Percentiles rank a stretch among this genome's conserved stretches.
phyloP scores from a whole-genome alignment of 1,140 invertebrate species.

The Macrosteles quadrilineatus region DNA sequence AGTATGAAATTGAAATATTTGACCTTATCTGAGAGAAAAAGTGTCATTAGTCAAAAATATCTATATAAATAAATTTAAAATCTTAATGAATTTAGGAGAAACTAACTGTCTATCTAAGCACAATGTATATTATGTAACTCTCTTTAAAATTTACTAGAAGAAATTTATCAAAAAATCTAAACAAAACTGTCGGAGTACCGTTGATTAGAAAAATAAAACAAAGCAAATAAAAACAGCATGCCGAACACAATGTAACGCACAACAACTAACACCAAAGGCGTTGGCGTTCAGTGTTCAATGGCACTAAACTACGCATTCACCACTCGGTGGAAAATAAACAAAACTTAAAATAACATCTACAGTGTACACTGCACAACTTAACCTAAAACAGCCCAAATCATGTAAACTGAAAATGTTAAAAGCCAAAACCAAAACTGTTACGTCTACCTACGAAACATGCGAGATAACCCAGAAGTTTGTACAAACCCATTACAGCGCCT shows the following conservation, averaged over 20 bases:
- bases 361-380: neutral
- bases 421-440: slow-evolving; percentile 22
- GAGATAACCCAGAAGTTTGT: neutral
- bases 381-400: slow-evolving; percentile 4
- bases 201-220: slow-evolving; percentile 2
- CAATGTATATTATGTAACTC: too few relatives aligned
- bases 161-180: too few relatives aligned
- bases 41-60: too few relatives aligned
- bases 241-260: slow-evolving; percentile 11
- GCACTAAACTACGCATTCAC: neutral
- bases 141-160: too few relatives aligned
- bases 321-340: too few relatives aligned
- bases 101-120: too few relatives aligned
- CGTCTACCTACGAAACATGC: neutral
- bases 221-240: slow-evolving; percentile 26
- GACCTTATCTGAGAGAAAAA: too few relatives aligned
- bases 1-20: too few relatives aligned
- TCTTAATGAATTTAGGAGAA: too few relatives aligned
- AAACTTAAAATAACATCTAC: too few relatives aligned
- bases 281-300: neutral
- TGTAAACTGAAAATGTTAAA: slow-evolving; percentile 22
- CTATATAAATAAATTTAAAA: too few relatives aligned
- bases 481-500: neutral
- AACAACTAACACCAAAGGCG: neutral
- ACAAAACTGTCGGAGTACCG: slow-evolving; percentile 14